Conservation (phyloP, 2,113 vertebrate species). For the Carollia perspicillata region DNA sequence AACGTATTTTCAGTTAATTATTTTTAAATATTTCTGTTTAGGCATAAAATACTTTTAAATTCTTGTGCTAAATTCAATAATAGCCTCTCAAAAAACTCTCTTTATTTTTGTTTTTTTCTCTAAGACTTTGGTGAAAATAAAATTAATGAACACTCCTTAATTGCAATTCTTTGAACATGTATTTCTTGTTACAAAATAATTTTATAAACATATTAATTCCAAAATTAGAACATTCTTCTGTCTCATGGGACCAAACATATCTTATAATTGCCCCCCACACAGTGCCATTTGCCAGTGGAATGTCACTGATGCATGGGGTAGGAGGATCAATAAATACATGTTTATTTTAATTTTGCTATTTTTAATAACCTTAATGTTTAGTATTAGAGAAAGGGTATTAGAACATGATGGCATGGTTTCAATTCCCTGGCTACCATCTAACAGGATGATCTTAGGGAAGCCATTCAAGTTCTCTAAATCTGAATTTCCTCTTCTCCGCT, state of each 20-base stretch:
- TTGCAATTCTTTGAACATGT: neutral
- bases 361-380: neutral
- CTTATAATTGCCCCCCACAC: neutral
- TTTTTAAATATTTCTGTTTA: neutral
- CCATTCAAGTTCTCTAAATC: conserved; percentile 36
- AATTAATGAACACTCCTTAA: neutral
- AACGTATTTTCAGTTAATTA: neutral
- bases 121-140: neutral
- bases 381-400: neutral
- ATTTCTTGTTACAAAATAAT: neutral
- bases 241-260: neutral
- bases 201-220: neutral
- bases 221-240: neutral
- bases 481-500: conserved; percentile 43
- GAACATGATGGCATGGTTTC: neutral
- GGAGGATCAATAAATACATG: neutral
- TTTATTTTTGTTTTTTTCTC: neutral
- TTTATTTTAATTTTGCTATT: neutral
- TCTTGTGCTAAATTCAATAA: neutral
- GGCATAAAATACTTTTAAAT: neutral
- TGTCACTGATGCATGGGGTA: neutral
- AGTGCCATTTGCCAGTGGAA: neutral
- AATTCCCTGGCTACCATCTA: neutral
- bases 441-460: neutral
- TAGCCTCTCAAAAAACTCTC: neutral